A percentile compares a stretch with the other conserved stretches of the same genome.
Conservation (phyloP, 1,140 invertebrate species). For the Zaprionus nigranus region DNA sequence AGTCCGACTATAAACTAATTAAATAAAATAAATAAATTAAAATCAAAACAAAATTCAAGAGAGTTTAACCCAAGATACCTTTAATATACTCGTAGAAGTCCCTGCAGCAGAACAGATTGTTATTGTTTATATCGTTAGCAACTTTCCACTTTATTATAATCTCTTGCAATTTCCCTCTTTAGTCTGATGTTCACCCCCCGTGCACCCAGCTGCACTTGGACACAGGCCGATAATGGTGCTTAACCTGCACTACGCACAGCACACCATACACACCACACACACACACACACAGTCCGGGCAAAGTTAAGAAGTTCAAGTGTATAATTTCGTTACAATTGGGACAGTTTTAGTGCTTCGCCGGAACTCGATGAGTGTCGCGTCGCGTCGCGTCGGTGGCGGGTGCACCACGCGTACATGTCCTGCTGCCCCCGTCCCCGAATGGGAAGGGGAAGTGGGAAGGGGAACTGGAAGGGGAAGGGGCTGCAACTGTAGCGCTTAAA, state of each 20-base stretch:
- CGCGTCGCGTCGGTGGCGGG: conserved; percentile 26
- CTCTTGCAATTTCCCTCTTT: neutral
- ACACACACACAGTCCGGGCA: conserved; percentile 18
- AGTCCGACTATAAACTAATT: too few relatives aligned
- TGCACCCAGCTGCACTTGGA: conserved; percentile 2
- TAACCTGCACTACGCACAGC: conserved; percentile 14
- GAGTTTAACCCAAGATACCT: neutral
- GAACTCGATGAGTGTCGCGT: conserved; percentile 48
- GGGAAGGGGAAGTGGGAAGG: neutral
- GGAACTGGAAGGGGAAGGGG: neutral
- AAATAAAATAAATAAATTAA: too few relatives aligned
- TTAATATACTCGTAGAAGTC: neutral
- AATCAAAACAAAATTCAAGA: too few relatives aligned
- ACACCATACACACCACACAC: neutral
- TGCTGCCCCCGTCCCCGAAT: neutral
- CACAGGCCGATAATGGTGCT: conserved; percentile 1
- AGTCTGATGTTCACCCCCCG: neutral
- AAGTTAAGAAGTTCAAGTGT: conserved; percentile 79
- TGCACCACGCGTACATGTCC: conserved; percentile 2
- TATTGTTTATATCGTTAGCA: neutral
- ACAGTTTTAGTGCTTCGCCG: conserved; percentile 81
- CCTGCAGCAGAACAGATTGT: neutral
- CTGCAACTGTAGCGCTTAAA: conserved; percentile 59
- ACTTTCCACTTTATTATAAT: neutral
- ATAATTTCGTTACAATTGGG: conserved; percentile 77